Evolutionary conservation across 1,140 invertebrate genomes (phyloP).

Genomic region (Atopsyche davidsoni): DNA sequence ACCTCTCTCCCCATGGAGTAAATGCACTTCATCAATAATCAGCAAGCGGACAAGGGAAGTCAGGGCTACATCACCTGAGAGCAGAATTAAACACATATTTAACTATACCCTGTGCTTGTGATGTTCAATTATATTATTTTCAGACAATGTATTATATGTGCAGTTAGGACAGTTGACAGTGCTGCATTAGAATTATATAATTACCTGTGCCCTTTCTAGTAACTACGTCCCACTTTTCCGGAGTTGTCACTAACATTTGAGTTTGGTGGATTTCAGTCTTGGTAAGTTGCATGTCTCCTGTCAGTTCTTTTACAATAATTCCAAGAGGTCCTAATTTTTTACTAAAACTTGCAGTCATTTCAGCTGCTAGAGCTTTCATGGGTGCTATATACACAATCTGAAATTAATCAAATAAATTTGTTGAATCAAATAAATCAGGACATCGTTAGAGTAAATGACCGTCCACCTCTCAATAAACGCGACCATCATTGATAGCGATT

Average conservation of each 20-base stretch:
- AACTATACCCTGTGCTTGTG: background rate
- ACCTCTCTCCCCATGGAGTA: constrained; percentile 94
- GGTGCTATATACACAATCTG: constrained; percentile 97
- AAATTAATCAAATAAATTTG: constrained; percentile 31
- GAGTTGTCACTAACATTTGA: constrained; percentile 97
- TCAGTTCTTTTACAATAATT: constrained; percentile 84
- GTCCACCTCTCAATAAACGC: too few relatives aligned
- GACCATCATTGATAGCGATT: too few relatives aligned
- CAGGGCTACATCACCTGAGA: constrained; percentile 79
- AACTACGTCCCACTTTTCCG: constrained; percentile 99
- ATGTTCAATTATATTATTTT: constrained; percentile 3
- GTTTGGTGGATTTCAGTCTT: constrained; percentile 93
- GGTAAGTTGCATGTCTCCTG: constrained; percentile 96
- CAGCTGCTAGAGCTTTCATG: constrained; percentile 98
- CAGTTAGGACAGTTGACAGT: background rate
- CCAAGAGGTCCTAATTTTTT: constrained; percentile 70
- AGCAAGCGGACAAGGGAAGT: constrained; percentile 87
- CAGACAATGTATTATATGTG: background rate
- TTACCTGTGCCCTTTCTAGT: constrained; percentile 80
- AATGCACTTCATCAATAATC: constrained; percentile 98
- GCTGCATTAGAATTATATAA: too few relatives aligned
- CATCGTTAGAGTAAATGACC: background rate
- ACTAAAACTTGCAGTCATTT: constrained; percentile 95
- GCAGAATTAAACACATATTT: constrained; percentile 5
- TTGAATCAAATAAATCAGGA: background rate